Base-by-base conservation (phyloP, 2,797 vertebrate genomes). In the Babyrousa celebensis region DNA sequence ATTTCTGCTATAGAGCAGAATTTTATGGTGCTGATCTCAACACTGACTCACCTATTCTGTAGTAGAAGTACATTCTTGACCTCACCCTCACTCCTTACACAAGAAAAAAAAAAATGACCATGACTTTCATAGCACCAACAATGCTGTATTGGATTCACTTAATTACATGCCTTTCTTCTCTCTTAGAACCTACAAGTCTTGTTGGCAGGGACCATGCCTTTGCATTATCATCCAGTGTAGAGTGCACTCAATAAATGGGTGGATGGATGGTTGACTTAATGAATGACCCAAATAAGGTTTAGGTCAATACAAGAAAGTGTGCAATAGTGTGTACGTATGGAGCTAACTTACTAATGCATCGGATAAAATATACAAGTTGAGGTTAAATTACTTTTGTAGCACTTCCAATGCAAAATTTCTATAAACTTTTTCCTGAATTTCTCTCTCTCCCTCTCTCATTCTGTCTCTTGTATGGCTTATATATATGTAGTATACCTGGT, bases 291-390 rank as follows among this genome's bases (percentile, higher is more conserved):
- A 78, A 83, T 36, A 36, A 60, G 0, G 12, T 78, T 40, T 65
- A 43, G 36, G 11, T 78, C 56, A 52, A 17, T 36, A 43, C 16
- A 7, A 91, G 27, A 58, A 88, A 29, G 21, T 63, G 1, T 78
- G 4, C 20, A 60, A 60, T 3, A 23, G 6, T 27, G 48, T n/a
- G 1, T 25, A 18, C 4, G 52, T 11, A 20, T 0, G 32, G 17
- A 92, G 23, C 14, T 85, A 75, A 71, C 27, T 67, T 25, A 95
- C 29, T 40, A 15, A 67, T 1, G 0, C 27, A 32, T 82, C 62
- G 60, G 68, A 86, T 18, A 63, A 74, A 75, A 40, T 18, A 9
- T 23, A 27, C 72, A 67, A 58, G 32, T 48, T 18, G 29, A 62
- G 12, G 12, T 65, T 80, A 36, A 58, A 25, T 52, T 79, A 79